Base-by-base conservation (phyloP, 2,888 invertebrate species). In the Asteroscopus sphinx region DNA sequence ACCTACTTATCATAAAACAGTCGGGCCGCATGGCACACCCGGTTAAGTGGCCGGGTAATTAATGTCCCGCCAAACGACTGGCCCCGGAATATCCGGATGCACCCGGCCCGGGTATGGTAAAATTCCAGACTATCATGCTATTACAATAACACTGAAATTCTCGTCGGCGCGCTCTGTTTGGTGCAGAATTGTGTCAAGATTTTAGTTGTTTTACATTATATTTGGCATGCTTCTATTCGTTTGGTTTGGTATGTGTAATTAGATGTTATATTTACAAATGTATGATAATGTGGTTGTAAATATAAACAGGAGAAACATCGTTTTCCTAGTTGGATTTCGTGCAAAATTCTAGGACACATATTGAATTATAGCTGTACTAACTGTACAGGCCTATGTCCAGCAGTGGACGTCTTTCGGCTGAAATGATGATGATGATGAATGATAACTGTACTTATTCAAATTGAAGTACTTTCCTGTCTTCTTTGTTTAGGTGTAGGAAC, bases 1-100 rank as follows among this genome's bases (percentile, higher is more conserved):
- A 68, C 54, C 62, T 66, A 68, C 61, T 74, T 66, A 68, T 68
- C 59, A 76, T 77, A 76, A 76, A 76, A 71, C 66, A 76, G 72
- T 64, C 60, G 46, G 49, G 66, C 66, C 62, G 72, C 71, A 76
- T 74, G 76, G 74, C 60, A 74, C 82, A 76, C 69, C 81, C 83
- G 80, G 83, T 80, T 79, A 83, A 85, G 83, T 85, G 83, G 79
- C 79, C 75, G 80, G 85, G 80, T 89, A 89, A 90, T 90, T 88
- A 89, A 90, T 89, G 84, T 85, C 81, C 80, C 79, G 76, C 80
- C 80, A 80, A 88, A 87, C 82, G 82, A 85, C 79, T 83, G 79
- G 73, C 63, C 79, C 77, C 77, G 73, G 82, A 80, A 82, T 80
- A 76, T 77, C 84, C 81, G 80, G 77, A 76, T 80, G 79, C 81